phyloP scores from a whole-genome alignment of 2,113 vertebrate species.

The Triplophysa tibetana region DNA sequence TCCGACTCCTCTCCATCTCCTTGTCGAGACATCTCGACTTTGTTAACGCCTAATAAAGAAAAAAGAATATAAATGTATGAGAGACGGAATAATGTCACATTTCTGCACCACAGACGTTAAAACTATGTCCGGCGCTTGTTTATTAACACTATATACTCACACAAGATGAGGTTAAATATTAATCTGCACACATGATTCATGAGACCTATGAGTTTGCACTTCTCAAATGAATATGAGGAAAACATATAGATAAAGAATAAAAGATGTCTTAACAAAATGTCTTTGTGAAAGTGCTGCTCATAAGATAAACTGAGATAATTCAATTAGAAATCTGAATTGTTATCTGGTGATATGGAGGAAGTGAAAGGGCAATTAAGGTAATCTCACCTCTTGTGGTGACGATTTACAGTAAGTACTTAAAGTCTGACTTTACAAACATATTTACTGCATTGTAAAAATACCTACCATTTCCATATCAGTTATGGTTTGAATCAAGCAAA shows the following conservation, averaged over 20 bases:
- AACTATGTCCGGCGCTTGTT: background rate
- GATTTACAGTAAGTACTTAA: background rate
- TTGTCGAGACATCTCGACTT: conserved; percentile 62
- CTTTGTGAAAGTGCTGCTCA: background rate
- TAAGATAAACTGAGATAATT: background rate
- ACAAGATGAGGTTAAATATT: conserved; percentile 44
- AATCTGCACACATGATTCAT: conserved; percentile 24
- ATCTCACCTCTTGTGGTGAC: conserved; percentile 6
- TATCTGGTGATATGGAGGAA: background rate
- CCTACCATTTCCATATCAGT: conserved; percentile 37
- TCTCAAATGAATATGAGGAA: background rate
- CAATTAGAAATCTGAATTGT: background rate
- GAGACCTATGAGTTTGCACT: background rate
- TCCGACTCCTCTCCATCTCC: conserved; percentile 69
- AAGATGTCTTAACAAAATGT: background rate
- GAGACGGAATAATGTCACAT: background rate
- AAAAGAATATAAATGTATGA: background rate
- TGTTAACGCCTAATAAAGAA: background rate
- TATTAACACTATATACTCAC: conserved; percentile 1
- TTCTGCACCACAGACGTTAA: too few species aligned
- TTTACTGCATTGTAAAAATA: conserved; percentile 58
- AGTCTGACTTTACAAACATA: conserved; percentile 11
- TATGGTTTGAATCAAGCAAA: background rate
- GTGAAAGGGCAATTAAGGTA: background rate
- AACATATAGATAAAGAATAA: background rate